Percentiles rank a stretch among this genome's conserved stretches.
These are phyloP conservation scores for Catharus fuscescens DNA, from an alignment of 2,113 vertebrate species.

Conservation along the genomic window DNA sequence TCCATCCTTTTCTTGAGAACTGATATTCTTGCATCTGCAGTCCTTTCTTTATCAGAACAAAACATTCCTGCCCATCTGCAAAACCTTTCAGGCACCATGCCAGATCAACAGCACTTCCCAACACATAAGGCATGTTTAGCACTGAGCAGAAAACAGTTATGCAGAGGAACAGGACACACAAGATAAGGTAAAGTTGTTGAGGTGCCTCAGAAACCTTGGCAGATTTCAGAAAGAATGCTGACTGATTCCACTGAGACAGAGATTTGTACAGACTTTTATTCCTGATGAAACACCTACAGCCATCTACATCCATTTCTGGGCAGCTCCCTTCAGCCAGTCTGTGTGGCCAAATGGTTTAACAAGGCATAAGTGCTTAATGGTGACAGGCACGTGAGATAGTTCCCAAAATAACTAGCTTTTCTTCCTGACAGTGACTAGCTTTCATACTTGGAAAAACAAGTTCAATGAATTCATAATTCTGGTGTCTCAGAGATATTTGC, in stretches of 20 bases:
- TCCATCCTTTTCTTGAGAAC: neutral
- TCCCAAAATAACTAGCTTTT: neutral
- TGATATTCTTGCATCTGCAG: neutral
- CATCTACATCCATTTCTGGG: neutral
- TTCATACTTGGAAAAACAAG: neutral
- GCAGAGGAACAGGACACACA: neutral
- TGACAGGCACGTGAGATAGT: neutral
- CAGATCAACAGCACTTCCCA: neutral
- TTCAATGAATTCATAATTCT: neutral
- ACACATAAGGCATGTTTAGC: neutral
- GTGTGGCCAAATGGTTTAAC: neutral
- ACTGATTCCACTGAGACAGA: neutral
- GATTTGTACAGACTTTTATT: neutral
- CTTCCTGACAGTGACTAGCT: neutral
- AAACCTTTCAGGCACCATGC: neutral
- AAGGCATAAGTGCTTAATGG: neutral
- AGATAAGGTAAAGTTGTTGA: neutral
- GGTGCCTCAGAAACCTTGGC: neutral
- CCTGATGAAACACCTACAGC: neutral
- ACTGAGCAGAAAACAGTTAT: neutral
- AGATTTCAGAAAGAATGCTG: neutral
- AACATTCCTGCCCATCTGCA: neutral
- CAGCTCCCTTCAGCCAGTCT: neutral
- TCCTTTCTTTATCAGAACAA: slow-evolving; percentile 12
- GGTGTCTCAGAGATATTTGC: neutral